phyloP scores from a whole-genome alignment of 2,797 vertebrate genomes.

The Acrossocheilus fasciatus region DNA sequence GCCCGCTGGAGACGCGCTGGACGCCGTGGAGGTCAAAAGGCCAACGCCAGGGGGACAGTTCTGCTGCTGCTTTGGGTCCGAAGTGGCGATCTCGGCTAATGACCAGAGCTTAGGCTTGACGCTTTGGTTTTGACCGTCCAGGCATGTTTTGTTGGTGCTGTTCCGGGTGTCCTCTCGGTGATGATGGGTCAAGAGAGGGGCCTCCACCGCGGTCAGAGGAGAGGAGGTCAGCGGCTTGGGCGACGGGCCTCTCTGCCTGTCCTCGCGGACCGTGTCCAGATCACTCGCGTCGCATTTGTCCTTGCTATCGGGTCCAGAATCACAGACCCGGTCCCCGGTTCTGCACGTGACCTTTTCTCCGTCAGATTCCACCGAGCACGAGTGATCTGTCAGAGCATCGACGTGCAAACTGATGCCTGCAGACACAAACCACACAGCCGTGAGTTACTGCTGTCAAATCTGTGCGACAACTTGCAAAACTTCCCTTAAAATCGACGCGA shows the following conservation, averaged over 20 bases:
- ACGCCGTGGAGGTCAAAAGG: constrained; percentile 82
- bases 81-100: constrained; percentile 97
- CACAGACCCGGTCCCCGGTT: constrained; percentile 82
- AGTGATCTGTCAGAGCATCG: constrained; percentile 95
- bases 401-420: constrained; percentile 95
- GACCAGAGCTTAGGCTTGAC: constrained; percentile 97
- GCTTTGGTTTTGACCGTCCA: constrained; percentile 81
- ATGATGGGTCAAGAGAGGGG: constrained; percentile 82
- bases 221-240: constrained; percentile 88
- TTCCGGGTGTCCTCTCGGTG: constrained; percentile 80
- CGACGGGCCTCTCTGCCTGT: constrained; percentile 73
- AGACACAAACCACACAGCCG: background rate
- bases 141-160: constrained; percentile 70
- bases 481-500: background rate
- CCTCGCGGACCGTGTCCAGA: constrained; percentile 67
- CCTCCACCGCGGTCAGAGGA: constrained; percentile 89
- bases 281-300: constrained; percentile 85
- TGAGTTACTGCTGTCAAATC: constrained; percentile 4
- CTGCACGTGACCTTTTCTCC: constrained; percentile 88
- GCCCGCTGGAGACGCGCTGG: constrained; percentile 81
- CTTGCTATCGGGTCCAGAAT: constrained; percentile 81
- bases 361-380: constrained; percentile 94
- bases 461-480: background rate
- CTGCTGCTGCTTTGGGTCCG: constrained; percentile 90
- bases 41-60: constrained; percentile 79